These are phyloP conservation scores for Felis catus DNA, from an alignment of 2,113 vertebrate species.

Conservation along the genomic window F.catus_Fca126_mat1.0 CM031420.1:48576501-48577000, in stretches of 20 bases:
- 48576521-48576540: neutral
- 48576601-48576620: conserved; percentile 29
- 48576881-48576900: neutral
- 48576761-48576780: neutral
- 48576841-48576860: neutral
- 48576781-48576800: neutral
- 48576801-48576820: neutral
- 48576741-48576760: neutral
- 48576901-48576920: neutral
- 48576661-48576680: neutral
- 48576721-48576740: neutral
- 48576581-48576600: conserved; percentile 13
- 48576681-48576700: neutral
- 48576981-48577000: neutral
- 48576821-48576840: neutral
- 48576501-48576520: neutral
- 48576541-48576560: neutral
- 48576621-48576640: neutral
- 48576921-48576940: neutral
- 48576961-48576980: neutral
- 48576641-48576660: neutral
- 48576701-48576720: neutral
- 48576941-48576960: conserved; percentile 4
- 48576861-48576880: neutral
- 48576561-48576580: neutral